Evolutionary conservation across 2,797 vertebrate genomes (phyloP), one percentile per base, ranked within the genome.

Genomic region (Eremophila alpestris): DNA sequence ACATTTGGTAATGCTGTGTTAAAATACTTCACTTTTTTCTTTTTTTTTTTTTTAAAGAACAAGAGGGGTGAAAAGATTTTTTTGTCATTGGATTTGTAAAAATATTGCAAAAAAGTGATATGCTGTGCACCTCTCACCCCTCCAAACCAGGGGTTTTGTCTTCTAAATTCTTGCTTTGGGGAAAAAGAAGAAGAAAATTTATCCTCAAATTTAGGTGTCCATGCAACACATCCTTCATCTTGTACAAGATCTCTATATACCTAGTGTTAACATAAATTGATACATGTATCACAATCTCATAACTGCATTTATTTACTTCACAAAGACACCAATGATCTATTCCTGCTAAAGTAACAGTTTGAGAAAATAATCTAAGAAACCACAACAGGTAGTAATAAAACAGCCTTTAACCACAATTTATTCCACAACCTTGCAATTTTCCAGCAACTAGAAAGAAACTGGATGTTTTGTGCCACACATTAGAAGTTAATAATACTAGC

Each of bases 351-450:
- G 29, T 43, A 94, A 56, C 2, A 2, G 40, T 76, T 64, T 13
- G 34, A 84, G 65, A 74, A 83, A 90, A 87, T 67, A 80, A 62
- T 23, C 49, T 41, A 40, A 62, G 71, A 84, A 97, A 87, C 88
- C 89, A 78, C 68, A 89, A 46, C 17, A 77, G 29, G 34, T 22
- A 83, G 74, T 40, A 87, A 63, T 83, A 77, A 92, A 83, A 24
- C 49, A 78, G 34, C 56, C 24, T 75, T 69, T 90, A 94, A 80
- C 83, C 70, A 80, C 82, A 64, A 7, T 77, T 93, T 64, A 30
- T 79, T 90, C 64, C 63, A 80, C 74, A 90, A 21, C 64, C 22
- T 60, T 70, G 56, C 64, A 60, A 24, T 90, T 87, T 91, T 83
- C 62, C 59, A 83, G 26, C 84, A 56, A 40, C 38, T 87, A 56